Percentiles rank a stretch among this genome's conserved stretches.
Conservation (phyloP, 1,140 invertebrate species). For the Scaptomyza montana region DNA sequence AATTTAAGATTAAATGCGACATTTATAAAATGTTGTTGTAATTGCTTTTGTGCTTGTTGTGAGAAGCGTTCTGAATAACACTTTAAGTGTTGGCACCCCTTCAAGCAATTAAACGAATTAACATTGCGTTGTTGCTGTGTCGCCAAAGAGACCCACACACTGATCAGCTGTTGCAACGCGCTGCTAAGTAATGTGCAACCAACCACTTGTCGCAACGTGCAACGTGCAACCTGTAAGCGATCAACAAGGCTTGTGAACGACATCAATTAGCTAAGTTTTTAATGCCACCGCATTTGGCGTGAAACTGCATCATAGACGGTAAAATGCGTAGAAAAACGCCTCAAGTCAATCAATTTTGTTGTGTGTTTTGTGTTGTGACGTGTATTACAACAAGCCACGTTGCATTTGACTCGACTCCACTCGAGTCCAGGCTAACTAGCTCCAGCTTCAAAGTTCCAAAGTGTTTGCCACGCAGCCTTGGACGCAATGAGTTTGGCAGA, state of each 20-base stretch:
- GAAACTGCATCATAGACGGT: conserved; percentile 62
- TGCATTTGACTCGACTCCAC: no score
- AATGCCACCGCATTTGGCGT: conserved; percentile 75
- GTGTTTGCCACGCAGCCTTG: conserved; percentile 54
- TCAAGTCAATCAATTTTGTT: conserved; percentile 76
- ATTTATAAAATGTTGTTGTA: neutral
- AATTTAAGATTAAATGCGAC: neutral
- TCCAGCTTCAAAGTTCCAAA: conserved; percentile 13
- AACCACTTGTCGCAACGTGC: conserved; percentile 41
- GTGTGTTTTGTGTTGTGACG: conserved; percentile 31
- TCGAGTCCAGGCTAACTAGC: conserved; percentile 28
- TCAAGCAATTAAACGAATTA: conserved; percentile 62
- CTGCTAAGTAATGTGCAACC: neutral
- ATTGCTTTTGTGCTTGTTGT: neutral
- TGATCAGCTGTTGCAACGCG: conserved; percentile 50
- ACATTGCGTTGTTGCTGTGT: conserved; percentile 26
- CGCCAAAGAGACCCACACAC: conserved; percentile 8
- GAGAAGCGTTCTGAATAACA: conserved; percentile 54
- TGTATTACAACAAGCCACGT: conserved; percentile 33
- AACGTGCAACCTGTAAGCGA: conserved; percentile 27
- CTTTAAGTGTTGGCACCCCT: conserved; percentile 25
- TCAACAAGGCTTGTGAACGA: conserved; percentile 59
- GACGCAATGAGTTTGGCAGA: conserved; percentile 38
- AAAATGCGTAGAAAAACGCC: conserved; percentile 77
- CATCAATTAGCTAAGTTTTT: conserved; percentile 77